Evolutionary conservation across 2,797 vertebrate genomes (phyloP), one percentile per base, ranked within the genome.

Genomic region (Allobates femoralis): DNA sequence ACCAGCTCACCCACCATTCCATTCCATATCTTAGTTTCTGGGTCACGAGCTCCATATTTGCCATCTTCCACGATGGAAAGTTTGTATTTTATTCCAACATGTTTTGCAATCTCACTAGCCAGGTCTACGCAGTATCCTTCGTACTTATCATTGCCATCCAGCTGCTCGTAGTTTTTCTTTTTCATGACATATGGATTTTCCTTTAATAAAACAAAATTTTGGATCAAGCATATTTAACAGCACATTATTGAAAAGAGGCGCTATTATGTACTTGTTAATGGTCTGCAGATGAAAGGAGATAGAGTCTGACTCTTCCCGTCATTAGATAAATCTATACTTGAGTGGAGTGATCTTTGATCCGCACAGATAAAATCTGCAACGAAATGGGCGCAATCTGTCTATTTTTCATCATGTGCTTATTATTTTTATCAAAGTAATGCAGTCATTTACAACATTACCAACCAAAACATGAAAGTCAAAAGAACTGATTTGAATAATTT

Each of bases 1-100:
- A 99, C 98, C 93, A 99, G 98, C 95, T 99, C 98, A 94, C 98
- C 98, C 95, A 99, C 98, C 98, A 99, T 99, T 95, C 98, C 98
- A 92, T 99, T 99, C 98, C 98, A 99, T 92, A 97, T 96, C 94
- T 99, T 99, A 94, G 97, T 99, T 94, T 99, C 98, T 58, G 98
- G 97, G 95, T 99, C 98, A 90, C 97, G 96, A 93, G 98, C 98
- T 89, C 98, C 98, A 79, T 99, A 99, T 95, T 99, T 99, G 89
- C 98, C 98, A 88, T 99, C 98, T 92, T 97, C 97, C 90, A 99
- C 98, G 94, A 99, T 99, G 92, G 98, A 99, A 93, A 99, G 95
- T 95, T 99, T 98, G 95, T 99, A 99, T 94, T 99, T 99, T 95
- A 99, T 99, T 92, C 98, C 97, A 93, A 99, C 98, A 91, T 99